Percentiles rank a stretch among this genome's conserved stretches.
Conservation (phyloP, 2,797 vertebrate species). For the Clamator glandarius region DNA sequence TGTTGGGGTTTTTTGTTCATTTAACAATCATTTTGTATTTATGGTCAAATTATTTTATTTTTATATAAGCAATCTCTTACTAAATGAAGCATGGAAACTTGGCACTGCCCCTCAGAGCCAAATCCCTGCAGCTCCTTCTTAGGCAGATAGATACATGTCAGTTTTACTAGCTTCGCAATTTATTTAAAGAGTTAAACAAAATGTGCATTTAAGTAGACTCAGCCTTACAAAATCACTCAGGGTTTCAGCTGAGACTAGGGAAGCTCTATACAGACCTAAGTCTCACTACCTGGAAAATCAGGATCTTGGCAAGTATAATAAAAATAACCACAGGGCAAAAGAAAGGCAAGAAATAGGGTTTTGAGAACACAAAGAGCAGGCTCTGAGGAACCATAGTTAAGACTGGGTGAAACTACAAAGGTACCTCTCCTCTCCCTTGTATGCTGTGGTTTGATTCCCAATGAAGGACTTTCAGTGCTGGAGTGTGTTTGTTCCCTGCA, state of each 20-base stretch:
- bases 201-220: not conserved
- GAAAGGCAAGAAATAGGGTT: not conserved
- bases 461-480: not conserved
- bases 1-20: no score
- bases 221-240: not conserved
- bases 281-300: not conserved
- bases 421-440: accelerated
- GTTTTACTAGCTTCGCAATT: not conserved
- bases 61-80: not conserved
- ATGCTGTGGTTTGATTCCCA: not conserved
- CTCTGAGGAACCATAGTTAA: not conserved
- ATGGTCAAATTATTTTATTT: not conserved
- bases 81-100: not conserved
- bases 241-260: not conserved
- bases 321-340: not conserved
- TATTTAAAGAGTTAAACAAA: not conserved
- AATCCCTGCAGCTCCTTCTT: not conserved
- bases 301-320: accelerated
- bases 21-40: not conserved
- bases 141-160: not conserved
- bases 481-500: not conserved
- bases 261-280: not conserved
- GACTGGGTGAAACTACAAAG: not conserved
- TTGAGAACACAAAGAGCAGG: not conserved
- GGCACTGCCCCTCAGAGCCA: not conserved